Percentiles rank a stretch among this genome's conserved stretches.
Evolutionary conservation across 2,888 invertebrate genomes (phyloP).

Genomic region (Thymelicus acteon): DNA sequence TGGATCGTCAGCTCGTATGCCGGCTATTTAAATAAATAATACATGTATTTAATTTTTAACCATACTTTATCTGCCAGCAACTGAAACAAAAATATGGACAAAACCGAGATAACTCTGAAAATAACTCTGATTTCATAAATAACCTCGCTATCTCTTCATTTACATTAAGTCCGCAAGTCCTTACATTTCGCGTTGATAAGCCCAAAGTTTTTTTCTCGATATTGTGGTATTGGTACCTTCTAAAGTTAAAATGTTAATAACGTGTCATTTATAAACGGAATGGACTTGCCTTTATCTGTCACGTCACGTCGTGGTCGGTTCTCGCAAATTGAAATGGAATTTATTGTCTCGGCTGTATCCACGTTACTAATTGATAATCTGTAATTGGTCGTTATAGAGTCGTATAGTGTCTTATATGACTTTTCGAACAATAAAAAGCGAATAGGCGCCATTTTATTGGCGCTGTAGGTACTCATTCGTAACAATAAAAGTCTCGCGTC

Average conservation of each 20-base stretch:
- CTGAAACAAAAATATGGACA: constrained; percentile 12
- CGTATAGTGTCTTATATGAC: constrained; percentile 29
- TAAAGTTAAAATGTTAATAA: constrained; percentile 18
- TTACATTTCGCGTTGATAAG: constrained; percentile 25
- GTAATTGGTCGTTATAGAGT: constrained; percentile 57
- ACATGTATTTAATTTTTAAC: no score
- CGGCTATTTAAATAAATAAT: no score
- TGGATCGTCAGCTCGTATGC: no score
- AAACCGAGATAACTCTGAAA: constrained; percentile 21
- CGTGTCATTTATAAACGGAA: constrained; percentile 23
- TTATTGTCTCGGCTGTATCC: constrained; percentile 34
- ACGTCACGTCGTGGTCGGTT: constrained; percentile 1
- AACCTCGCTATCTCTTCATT: constrained; percentile 39
- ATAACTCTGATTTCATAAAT: constrained; percentile 27
- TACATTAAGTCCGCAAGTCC: constrained; percentile 30
- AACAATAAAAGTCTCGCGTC: constrained; percentile 44
- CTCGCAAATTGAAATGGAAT: constrained; percentile 40
- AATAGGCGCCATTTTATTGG: constrained; percentile 56
- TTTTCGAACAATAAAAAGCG: constrained; percentile 33
- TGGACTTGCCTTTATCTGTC: constrained; percentile 13
- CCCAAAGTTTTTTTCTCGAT: constrained; percentile 9
- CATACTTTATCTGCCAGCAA: constrained; percentile 8
- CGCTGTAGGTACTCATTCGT: constrained; percentile 38
- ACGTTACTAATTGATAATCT: constrained; percentile 60
- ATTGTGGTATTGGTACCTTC: constrained; percentile 8